Percentiles rank a stretch among this genome's conserved stretches.
Conservation (phyloP, 2,113 vertebrate genomes). For the Probosciger aterrimus region DNA sequence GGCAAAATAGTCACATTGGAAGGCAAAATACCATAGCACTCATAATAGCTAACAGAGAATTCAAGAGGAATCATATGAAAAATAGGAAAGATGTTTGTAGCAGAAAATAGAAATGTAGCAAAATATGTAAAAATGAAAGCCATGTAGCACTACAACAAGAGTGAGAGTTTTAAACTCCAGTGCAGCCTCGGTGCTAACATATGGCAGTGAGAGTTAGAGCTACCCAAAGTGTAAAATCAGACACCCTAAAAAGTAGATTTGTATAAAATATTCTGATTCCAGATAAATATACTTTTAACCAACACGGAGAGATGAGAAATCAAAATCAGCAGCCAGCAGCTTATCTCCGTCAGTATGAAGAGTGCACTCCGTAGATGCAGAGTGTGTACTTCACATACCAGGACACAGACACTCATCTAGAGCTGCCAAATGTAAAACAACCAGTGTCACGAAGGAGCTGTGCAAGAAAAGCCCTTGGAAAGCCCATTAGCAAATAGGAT, state of each 20-base stretch:
- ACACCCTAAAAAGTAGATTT: background rate
- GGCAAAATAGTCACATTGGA: background rate
- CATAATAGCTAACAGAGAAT: background rate
- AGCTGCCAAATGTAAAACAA: background rate
- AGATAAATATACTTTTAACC: background rate
- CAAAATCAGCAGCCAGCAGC: background rate
- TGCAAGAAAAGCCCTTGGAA: background rate
- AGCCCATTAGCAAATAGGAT: background rate
- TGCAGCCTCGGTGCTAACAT: background rate
- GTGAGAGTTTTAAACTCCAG: background rate
- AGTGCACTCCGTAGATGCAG: background rate
- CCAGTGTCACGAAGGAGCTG: fast-evolving
- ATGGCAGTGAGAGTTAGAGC: conserved; percentile 1
- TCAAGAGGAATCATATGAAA: background rate
- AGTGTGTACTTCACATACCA: background rate
- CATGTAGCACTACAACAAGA: background rate
- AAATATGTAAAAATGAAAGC: background rate
- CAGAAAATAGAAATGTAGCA: background rate
- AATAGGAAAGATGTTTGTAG: background rate
- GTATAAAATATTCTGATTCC: background rate
- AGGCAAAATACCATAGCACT: background rate
- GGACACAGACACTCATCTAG: background rate
- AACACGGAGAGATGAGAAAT: background rate
- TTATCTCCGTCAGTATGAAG: background rate
- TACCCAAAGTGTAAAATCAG: background rate